These are phyloP conservation scores for Ecliptopera silaceata DNA, from an alignment of 2,888 invertebrate species.

Conservation along the genomic window DNA sequence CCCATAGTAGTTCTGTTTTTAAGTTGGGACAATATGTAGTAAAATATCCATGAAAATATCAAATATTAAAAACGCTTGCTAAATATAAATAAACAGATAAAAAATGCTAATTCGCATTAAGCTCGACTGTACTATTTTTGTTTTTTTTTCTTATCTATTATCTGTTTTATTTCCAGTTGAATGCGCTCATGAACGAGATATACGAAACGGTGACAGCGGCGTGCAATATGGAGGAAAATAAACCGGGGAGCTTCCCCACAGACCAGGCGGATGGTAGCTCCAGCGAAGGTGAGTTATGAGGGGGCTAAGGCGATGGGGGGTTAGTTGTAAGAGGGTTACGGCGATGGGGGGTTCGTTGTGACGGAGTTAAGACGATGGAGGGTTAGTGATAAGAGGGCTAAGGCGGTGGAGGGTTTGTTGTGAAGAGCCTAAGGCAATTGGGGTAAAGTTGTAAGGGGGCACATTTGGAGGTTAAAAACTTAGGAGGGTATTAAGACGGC, in stretches of 20 bases:
- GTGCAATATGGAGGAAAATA: constrained; percentile 76
- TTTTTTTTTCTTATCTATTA: neutral
- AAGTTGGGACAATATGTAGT: too few species aligned
- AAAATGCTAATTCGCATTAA: neutral
- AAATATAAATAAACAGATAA: too few species aligned
- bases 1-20: too few species aligned
- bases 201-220: constrained; percentile 78
- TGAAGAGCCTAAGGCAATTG: too few species aligned
- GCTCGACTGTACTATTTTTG: too few species aligned
- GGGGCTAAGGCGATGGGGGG: neutral
- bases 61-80: too few species aligned
- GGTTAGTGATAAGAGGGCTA: constrained; percentile 4
- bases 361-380: too few species aligned
- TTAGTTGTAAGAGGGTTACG: too few species aligned
- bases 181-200: constrained; percentile 78
- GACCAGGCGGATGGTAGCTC: constrained; percentile 63
- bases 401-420: neutral
- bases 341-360: too few species aligned
- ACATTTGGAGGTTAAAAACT: too few species aligned
- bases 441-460: constrained; percentile 7
- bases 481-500: too few species aligned
- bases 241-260: constrained; percentile 70
- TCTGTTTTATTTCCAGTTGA: constrained; percentile 60
- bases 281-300: constrained; percentile 46
- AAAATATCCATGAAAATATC: too few species aligned